Evolutionary conservation across 92 coral and sea anemone species (phyloP), one percentile per base, ranked within the genome.

Genomic region (Montipora capitata): DNA sequence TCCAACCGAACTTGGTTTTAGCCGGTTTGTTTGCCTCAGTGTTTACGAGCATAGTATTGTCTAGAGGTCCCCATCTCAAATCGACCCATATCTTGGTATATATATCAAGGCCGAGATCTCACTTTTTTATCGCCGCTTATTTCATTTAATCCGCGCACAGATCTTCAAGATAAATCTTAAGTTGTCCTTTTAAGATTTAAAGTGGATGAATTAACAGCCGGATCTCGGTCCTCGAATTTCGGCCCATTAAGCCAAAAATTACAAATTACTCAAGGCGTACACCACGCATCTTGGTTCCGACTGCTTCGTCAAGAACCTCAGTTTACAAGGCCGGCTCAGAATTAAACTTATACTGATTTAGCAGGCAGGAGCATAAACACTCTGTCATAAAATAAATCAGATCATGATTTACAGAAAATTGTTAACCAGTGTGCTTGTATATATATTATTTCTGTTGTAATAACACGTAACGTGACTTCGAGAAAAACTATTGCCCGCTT

Each of bases 161-260:
- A 72, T 72, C 72, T 44, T n/a, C 72, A 58, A 41, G 49, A 62
- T 18, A 61, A 83, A 57, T 72, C 62, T 73, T n/a, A 42, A 83
- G 79, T 43, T 83, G 70, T 5, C 43, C 79, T 72, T 83, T 83
- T 83, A 5, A 43, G 27, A 18, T 83, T 63, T 72, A 5, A 73
- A 83, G 87, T 83, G 87, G 87, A 58, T 43, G 38, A 15, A 43
- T 63, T 83, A 83, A 83, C 72, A 69, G 72, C 27, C 40, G 87
- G 56, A 71, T 57, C 43, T 58, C 58, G 11, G n/a, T 73, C 66
- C 59, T 27, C 87, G 59, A 58, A 43, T 56, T 44, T 14, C 14
- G 43, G 3, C 48, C 58, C 58, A 61, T 48, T 59, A 40, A 71
- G 59, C 64, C 62, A 72, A 69, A 54, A 81, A 38, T 61, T 81